Percentiles rank a stretch among this genome's conserved stretches.
phyloP scores from a whole-genome alignment of 2,797 vertebrate genomes.

The Spondyliosoma cantharus region DNA sequence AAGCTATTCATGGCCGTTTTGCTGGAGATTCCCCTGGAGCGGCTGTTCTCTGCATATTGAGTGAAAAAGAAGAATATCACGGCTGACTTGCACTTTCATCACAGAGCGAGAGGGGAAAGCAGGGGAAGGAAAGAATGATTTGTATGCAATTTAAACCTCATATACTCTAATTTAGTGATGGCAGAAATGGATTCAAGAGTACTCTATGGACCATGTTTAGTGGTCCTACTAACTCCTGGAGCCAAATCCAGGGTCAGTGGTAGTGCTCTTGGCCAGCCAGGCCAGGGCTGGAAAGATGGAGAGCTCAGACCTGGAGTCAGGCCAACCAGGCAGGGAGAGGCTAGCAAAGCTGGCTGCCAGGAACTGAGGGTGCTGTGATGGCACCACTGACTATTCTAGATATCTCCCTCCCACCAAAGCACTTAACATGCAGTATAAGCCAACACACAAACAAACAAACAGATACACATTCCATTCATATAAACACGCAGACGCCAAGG shows the following conservation, averaged over 20 bases:
- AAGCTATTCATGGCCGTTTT: constrained; percentile 67
- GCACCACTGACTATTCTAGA: constrained; percentile 69
- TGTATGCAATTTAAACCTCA: constrained; percentile 68
- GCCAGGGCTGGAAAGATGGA: constrained; percentile 54
- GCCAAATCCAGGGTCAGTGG: constrained; percentile 65
- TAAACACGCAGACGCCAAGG: constrained; percentile 69
- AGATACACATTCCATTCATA: constrained; percentile 64
- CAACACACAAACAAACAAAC: constrained; percentile 61
- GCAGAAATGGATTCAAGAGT: constrained; percentile 62
- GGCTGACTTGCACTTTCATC: constrained; percentile 61
- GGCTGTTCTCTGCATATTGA: constrained; percentile 26
- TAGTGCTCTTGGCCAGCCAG: constrained; percentile 53
- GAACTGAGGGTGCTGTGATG: constrained; percentile 67
- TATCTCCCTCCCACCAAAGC: constrained; percentile 69
- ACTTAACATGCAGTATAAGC: constrained; percentile 73
- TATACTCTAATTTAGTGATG: constrained; percentile 65
- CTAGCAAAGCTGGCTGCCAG: constrained; percentile 64
- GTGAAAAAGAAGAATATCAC: constrained; percentile 60
- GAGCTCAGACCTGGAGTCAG: constrained; percentile 61
- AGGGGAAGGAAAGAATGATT: constrained; percentile 67
- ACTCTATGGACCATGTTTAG: constrained; percentile 63
- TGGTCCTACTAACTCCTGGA: constrained; percentile 48
- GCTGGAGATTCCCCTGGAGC: constrained; percentile 48
- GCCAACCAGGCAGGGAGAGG: constrained; percentile 66
- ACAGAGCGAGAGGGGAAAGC: constrained; percentile 40